Percentiles rank a stretch among this genome's conserved stretches.
phyloP scores from a whole-genome alignment of 2,888 invertebrate genomes.

The Drosophila pseudotakahashii region DNA sequence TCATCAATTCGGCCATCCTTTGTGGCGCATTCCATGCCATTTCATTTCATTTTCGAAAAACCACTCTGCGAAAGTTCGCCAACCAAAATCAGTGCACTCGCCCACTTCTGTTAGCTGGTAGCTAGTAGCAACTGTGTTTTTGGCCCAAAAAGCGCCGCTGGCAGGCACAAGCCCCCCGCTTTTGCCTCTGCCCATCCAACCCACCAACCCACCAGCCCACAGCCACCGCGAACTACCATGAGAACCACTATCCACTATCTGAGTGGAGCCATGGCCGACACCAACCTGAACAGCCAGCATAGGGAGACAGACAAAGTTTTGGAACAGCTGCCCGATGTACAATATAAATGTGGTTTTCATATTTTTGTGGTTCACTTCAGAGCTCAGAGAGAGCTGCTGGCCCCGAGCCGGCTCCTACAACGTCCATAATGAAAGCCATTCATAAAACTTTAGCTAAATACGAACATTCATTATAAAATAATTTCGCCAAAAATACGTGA shows the following conservation, averaged over 20 bases:
- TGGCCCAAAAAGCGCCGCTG: conserved; percentile 49
- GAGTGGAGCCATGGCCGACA: conserved; percentile 16
- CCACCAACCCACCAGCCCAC: conserved; percentile 23
- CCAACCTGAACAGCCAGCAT: conserved; percentile 19
- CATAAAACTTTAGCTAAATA: conserved; percentile 78
- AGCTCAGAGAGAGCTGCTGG: conserved; percentile 25
- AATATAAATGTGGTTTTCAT: conserved; percentile 81
- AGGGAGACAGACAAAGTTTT: conserved; percentile 63
- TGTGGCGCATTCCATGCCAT: conserved; percentile 39
- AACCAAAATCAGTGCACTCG: conserved; percentile 58
- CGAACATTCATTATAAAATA: conserved; percentile 80
- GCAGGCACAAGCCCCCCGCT: conserved; percentile 46
- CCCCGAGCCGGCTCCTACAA: conserved; percentile 33
- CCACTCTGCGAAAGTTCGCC: conserved; percentile 37
- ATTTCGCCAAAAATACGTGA: conserved; percentile 57
- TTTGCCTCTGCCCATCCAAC: too few relatives aligned
- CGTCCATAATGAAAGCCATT: conserved; percentile 75
- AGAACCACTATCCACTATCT: conserved; percentile 41
- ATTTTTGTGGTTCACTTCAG: conserved; percentile 80
- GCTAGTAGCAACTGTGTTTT: conserved; percentile 13
- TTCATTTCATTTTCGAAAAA: conserved; percentile 37
- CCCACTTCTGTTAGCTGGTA: conserved; percentile 25
- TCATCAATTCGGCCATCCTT: conserved; percentile 32
- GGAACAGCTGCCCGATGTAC: conserved; percentile 74
- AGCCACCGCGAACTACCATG: conserved; percentile 66